Evolutionary conservation across 2,888 invertebrate species (phyloP).

Genomic region (Eremobia ochroleuca): DNA sequence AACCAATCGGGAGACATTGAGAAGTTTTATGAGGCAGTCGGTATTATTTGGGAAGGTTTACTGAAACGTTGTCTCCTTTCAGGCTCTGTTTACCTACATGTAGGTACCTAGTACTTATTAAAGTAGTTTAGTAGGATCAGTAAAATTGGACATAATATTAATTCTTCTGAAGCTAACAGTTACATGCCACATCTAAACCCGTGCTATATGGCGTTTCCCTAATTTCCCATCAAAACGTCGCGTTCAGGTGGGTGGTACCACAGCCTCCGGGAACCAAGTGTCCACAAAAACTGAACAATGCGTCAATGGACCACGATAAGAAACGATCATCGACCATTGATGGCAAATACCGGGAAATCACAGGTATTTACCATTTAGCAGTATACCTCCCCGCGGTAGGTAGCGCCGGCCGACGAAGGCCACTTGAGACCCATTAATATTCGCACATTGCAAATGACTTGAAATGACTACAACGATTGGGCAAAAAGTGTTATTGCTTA

Average conservation of each 20-base stretch:
- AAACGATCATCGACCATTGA: slow-evolving; percentile 62
- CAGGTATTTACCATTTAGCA: slow-evolving; percentile 70
- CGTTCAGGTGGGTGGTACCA: slow-evolving; percentile 64
- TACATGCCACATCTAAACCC: slow-evolving; percentile 12
- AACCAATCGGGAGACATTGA: slow-evolving; percentile 19
- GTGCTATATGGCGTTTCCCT: slow-evolving; percentile 36
- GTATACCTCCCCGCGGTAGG: slow-evolving; percentile 42
- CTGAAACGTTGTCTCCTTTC: background rate
- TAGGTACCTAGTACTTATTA: too few relatives aligned
- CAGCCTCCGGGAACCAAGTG: slow-evolving; percentile 65
- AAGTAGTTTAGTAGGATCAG: background rate
- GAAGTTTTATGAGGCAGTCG: background rate
- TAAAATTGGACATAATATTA: background rate
- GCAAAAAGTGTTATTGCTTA: slow-evolving; percentile 44
- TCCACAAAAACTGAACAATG: slow-evolving; percentile 71
- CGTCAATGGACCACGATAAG: slow-evolving; percentile 54
- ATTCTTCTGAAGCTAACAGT: background rate
- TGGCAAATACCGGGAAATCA: slow-evolving; percentile 67
- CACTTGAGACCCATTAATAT: slow-evolving; percentile 43
- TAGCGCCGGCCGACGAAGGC: slow-evolving; percentile 2
- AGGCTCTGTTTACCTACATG: background rate
- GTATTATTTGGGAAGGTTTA: background rate
- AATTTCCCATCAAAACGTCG: slow-evolving; percentile 32
- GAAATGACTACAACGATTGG: slow-evolving; percentile 15
- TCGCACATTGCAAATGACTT: slow-evolving; percentile 44